Percentiles rank a stretch among this genome's conserved stretches.
phyloP scores from a whole-genome alignment of 2,888 invertebrate species.

The Ectobius pallidus region DNA sequence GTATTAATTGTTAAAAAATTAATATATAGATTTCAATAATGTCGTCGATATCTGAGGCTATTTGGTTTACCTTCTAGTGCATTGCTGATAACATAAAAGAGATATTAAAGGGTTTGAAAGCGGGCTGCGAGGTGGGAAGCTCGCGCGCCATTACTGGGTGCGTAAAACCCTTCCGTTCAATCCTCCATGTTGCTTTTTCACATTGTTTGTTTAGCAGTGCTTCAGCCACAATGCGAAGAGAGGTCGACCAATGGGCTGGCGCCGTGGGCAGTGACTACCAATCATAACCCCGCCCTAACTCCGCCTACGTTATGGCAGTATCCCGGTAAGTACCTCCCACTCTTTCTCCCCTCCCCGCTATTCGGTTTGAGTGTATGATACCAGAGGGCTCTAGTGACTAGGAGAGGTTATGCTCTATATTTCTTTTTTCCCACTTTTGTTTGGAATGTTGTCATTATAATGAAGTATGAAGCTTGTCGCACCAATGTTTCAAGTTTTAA shows the following conservation, averaged over 20 bases:
- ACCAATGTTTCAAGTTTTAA: not conserved
- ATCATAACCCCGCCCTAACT: constrained; percentile 50
- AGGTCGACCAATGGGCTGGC: constrained; percentile 58
- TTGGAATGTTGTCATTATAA: constrained; percentile 29
- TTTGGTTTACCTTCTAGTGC: too few species aligned
- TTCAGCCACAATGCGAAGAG: constrained; percentile 45
- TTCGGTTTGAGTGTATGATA: not conserved
- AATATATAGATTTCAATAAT: not conserved
- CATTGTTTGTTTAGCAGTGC: constrained; percentile 44
- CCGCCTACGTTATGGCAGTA: constrained; percentile 79
- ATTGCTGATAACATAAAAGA: too few species aligned
- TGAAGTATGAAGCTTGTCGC: constrained; percentile 7
- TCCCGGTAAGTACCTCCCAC: constrained; percentile 62
- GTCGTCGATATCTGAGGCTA: not conserved
- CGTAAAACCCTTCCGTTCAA: not conserved
- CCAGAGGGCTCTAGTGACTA: not conserved
- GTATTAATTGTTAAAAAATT: too few species aligned
- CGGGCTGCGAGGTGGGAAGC: not conserved
- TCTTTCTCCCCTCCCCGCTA: not conserved
- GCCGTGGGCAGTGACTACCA: constrained; percentile 62
- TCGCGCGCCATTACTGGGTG: not conserved
- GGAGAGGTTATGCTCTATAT: not conserved
- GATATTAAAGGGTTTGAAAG: too few species aligned
- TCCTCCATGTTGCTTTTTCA: constrained; percentile 26
- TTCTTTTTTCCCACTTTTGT: constrained; percentile 3